Base-by-base conservation (phyloP, 2,113 vertebrate species). In the Microcebus jonahi region DNA sequence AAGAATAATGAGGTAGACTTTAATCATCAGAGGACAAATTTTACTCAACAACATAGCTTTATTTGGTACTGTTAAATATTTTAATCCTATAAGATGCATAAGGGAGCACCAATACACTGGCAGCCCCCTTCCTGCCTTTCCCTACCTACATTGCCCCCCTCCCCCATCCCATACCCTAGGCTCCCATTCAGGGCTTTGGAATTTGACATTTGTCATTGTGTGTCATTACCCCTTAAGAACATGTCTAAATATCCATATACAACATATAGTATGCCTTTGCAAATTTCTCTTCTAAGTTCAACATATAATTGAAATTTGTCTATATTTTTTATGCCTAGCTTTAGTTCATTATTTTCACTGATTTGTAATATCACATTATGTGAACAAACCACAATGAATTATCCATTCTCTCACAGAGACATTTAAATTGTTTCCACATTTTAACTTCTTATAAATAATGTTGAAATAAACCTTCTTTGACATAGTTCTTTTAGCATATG, bases 91-190 rank as follows among this genome's bases (percentile, higher is more conserved):
- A 34, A 42, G 23, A 27, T 36, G 34, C 36, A 63, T 50, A 67
- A 36, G 68, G 71, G 0, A 1, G 12, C 17, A 65, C 25, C 39
- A 57, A 48, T 31, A 10, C 29, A 4, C 29, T 13, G 0, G 18
- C 77, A 31, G 4, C 50, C 6, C 25, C 21, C 0, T 6, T 3
- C 5, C 18, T 29, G 2, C 57, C 25, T 67, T 21, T 65, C 10
- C 11, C 36, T 2, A 27, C 8, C 10, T 8, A 17, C 4, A 2
- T 34, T 8, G 1, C 6, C 1, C 8, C 45, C 9, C 36, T 6
- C 5, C 6, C 8, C 9, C 27, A 0, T 0, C 0, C 34, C 4
- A 10, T 55, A 50, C 53, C 29, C 53, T 2, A 34, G 1, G 2
- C 36, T 34, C 67, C 7, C 31, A 12, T 5, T 29, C 12, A 80